Evolutionary conservation across 2,888 invertebrate genomes (phyloP), one percentile per base, ranked within the genome.

Genomic region (Acheta domesticus): DNA sequence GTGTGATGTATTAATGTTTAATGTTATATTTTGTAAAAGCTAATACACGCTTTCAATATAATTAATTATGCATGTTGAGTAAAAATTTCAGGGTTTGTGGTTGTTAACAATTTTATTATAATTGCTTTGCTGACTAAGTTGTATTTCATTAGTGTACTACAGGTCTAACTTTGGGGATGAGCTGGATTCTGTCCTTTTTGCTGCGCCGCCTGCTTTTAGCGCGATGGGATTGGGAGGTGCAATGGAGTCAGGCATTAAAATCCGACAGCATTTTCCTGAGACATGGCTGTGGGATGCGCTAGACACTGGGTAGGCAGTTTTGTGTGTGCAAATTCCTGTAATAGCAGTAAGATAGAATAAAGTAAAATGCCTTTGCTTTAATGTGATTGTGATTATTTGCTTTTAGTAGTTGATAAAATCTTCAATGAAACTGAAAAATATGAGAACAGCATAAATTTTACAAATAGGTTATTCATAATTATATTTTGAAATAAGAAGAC

Each of bases 191-290:
- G 81, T 62, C 83, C 82, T 84, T 83, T 83, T 83, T 79, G 36
- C 36, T 36, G 83, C 84, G 82, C 80, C 84, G 82, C 83, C 82
- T 80, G 84, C 48, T 48, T 21, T 75, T 12, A 78, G 23, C 12
- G 78, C 76, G 74, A 19, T n/a, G 62, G 14, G 16, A 14, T 14
- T 19, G 14, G 62, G 62, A 62, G 80, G 76, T n/a, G 77, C 49
- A 5, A 36, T 77, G 14, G 78, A 49, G 48, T 77, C 79, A 49
- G 80, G 75, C n/a, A 81, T 84, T 78, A 84, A 84, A 84, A 87
- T 91, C 76, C 89, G 93, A 84, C 91, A 90, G 86, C 88, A 90
- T 86, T 93, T 93, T 86, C 92, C 92, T 74, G 93, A 93, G 88
- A 93, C 92, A 78, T 93, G 93, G 93, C 88, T 92, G 83, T 92